These are phyloP conservation scores for Caenorhabditis briggsae DNA, from an alignment of 1,140 invertebrate species.

Conservation along the genomic window DNA sequence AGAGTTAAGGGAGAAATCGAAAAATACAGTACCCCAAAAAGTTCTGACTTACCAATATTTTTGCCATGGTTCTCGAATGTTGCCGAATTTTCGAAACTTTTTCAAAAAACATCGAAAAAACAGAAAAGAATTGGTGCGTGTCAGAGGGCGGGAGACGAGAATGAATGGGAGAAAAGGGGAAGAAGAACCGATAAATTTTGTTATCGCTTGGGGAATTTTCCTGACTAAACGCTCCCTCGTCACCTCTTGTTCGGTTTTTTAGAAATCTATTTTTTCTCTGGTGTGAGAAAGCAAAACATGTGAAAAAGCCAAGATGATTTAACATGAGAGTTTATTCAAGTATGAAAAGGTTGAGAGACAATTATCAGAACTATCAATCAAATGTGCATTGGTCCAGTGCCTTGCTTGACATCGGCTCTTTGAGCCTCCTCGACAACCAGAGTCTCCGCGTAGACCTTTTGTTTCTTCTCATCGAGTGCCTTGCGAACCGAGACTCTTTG, in stretches of 20 bases:
- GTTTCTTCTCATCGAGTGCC: slow-evolving; percentile 26
- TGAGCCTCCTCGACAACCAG: neutral
- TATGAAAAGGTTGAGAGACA: neutral
- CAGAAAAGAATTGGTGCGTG: slow-evolving; percentile 27
- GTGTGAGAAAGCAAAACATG: neutral
- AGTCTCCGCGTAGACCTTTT: slow-evolving; percentile 4
- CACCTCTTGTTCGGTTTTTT: slow-evolving; percentile 21
- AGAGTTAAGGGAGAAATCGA: too few relatives aligned
- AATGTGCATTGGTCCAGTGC: slow-evolving; percentile 19
- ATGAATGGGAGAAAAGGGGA: neutral
- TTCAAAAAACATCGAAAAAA: slow-evolving; percentile 1
- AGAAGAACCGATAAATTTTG: slow-evolving; percentile 40
- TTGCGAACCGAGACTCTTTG: slow-evolving; percentile 11
- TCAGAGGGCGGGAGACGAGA: slow-evolving; percentile 2
- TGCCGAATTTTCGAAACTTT: neutral
- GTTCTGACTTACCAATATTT: neutral
- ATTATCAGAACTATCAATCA: slow-evolving; percentile 21
- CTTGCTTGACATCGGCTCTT: neutral
- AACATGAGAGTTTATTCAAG: neutral
- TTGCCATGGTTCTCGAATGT: neutral
- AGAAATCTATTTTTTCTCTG: neutral
- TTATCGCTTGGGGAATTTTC: slow-evolving; percentile 47
- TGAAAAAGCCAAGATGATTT: neutral
- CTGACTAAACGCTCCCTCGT: neutral
- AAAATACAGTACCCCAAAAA: neutral